A percentile compares a stretch with the other conserved stretches of the same genome.
phyloP scores from a whole-genome alignment of 2,113 vertebrate genomes.

The Bos indicus region DNA sequence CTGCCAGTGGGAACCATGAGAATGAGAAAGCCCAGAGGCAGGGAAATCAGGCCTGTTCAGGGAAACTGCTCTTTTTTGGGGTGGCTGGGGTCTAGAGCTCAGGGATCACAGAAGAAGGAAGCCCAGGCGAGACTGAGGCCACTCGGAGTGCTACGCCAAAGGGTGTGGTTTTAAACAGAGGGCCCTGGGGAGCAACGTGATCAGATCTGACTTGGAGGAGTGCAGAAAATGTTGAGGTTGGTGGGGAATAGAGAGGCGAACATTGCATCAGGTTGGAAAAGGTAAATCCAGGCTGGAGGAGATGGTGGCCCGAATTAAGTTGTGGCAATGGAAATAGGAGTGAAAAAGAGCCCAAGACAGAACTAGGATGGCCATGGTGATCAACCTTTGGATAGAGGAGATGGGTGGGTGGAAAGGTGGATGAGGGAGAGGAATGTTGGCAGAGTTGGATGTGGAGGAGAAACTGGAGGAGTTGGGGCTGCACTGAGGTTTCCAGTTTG shows the following conservation, averaged over 20 bases:
- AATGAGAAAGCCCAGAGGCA: background rate
- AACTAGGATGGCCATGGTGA: fast-evolving
- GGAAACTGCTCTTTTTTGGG: background rate
- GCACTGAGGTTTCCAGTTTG: background rate
- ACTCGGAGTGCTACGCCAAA: fast-evolving
- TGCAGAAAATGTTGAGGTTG: background rate
- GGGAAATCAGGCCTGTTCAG: background rate
- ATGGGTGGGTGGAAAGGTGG: no score
- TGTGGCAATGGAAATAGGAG: background rate
- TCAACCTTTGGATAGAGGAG: no score
- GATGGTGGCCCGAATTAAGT: no score
- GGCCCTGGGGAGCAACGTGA: fast-evolving
- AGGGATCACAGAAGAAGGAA: background rate
- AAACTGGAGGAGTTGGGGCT: background rate
- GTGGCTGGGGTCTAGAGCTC: background rate
- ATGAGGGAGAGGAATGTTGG: no score
- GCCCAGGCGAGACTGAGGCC: background rate
- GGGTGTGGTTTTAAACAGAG: background rate
- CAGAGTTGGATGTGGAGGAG: background rate
- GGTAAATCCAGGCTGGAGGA: no score
- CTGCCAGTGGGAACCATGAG: background rate
- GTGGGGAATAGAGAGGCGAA: background rate
- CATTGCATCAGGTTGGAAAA: fast-evolving
- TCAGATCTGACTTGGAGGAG: no score
- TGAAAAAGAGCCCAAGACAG: fast-evolving